These are phyloP conservation scores for Tiaroga cobitis DNA, from an alignment of 2,797 vertebrate species.

Conservation along the genomic window DNA sequence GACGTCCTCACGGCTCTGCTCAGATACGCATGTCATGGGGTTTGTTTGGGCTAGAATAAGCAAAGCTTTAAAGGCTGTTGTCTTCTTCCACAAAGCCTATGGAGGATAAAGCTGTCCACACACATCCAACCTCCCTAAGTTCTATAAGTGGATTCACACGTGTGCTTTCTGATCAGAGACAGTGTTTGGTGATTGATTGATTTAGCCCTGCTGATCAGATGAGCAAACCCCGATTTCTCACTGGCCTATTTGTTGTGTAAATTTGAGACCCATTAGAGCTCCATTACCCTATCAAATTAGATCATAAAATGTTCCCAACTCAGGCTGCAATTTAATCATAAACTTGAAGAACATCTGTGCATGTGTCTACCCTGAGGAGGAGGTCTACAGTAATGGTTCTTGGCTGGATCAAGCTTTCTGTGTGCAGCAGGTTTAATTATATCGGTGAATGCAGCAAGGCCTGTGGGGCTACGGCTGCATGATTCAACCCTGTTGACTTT, in stretches of 20 bases:
- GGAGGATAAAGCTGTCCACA: neutral
- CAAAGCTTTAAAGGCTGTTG: neutral
- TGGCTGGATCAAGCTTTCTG: constrained; percentile 26
- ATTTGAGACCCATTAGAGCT: constrained; percentile 31
- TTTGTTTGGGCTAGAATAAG: neutral
- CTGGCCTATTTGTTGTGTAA: constrained; percentile 4
- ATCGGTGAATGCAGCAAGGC: constrained; percentile 40
- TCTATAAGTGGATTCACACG: neutral
- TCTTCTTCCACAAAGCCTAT: constrained; percentile 2
- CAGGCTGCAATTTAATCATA: constrained; percentile 23
- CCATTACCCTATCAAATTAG: constrained; percentile 26
- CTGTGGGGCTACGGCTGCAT: constrained; percentile 30
- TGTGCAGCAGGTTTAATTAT: constrained; percentile 49
- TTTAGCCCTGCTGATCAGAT: constrained; percentile 15
- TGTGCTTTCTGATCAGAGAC: neutral
- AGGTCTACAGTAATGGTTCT: constrained; percentile 35
- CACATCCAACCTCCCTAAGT: neutral
- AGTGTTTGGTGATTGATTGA: neutral
- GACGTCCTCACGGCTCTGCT: neutral
- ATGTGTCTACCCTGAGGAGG: constrained; percentile 25
- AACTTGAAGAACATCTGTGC: constrained; percentile 33
- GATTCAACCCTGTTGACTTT: constrained; percentile 56
- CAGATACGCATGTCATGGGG: neutral
- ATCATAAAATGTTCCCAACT: constrained; percentile 13
- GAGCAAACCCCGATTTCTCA: neutral